Percentiles rank a stretch among this genome's conserved stretches.
Conservation (phyloP, 2,888 invertebrate species). For the Drosophila neonasuta region DNA sequence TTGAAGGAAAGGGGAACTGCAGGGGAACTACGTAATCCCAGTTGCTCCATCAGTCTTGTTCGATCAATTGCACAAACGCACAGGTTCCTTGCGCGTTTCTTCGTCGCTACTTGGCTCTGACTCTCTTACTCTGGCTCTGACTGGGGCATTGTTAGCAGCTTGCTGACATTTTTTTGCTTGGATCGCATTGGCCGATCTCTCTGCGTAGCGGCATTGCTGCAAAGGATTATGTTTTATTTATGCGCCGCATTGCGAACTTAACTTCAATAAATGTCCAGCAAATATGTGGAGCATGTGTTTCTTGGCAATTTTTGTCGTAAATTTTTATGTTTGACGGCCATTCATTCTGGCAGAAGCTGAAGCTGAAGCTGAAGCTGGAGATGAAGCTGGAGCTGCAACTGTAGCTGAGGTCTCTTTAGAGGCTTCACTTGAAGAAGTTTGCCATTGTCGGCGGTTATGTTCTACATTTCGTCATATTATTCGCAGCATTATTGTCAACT, state of each 20-base stretch:
- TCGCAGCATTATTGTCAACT: slow-evolving; percentile 80
- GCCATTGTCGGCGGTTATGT: slow-evolving; percentile 73
- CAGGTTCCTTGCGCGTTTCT: slow-evolving; percentile 66
- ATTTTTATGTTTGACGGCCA: slow-evolving; percentile 75
- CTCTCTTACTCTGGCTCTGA: slow-evolving; percentile 1
- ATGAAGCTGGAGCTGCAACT: background rate
- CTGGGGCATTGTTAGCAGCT: slow-evolving; percentile 63
- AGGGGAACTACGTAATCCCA: slow-evolving; percentile 71
- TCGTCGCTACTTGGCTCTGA: slow-evolving; percentile 23
- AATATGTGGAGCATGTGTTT: slow-evolving; percentile 83
- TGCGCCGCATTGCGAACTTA: slow-evolving; percentile 82
- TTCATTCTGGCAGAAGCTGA: slow-evolving; percentile 18
- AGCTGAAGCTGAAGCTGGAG: too few species aligned
- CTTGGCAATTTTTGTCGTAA: slow-evolving; percentile 81
- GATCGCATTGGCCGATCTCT: slow-evolving; percentile 10
- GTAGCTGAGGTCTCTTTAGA: slow-evolving; percentile 18
- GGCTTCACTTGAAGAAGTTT: slow-evolving; percentile 3
- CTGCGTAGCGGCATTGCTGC: slow-evolving; percentile 44
- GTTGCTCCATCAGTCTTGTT: slow-evolving; percentile 81
- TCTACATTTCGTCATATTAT: slow-evolving; percentile 80
- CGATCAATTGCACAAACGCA: slow-evolving; percentile 81
- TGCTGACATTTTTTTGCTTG: slow-evolving; percentile 38
- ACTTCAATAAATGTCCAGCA: slow-evolving; percentile 83
- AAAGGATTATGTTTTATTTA: slow-evolving; percentile 83
- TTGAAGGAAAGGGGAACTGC: background rate